Conservation (phyloP, 2,888 invertebrate species). For the Chymomyza caudatula region DNA sequence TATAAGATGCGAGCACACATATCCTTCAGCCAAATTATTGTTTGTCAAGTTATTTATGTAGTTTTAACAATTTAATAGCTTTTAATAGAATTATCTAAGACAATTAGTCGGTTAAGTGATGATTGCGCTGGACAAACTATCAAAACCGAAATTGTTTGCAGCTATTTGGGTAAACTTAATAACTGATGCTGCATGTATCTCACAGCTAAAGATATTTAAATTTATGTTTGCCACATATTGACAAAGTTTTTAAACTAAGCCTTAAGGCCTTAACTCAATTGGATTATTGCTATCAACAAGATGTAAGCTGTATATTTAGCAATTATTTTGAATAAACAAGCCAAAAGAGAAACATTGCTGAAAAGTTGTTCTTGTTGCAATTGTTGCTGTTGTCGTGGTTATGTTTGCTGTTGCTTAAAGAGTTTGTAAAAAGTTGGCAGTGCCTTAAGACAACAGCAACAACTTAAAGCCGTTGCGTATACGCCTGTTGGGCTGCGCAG, state of each 20-base stretch:
- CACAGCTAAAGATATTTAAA: neutral
- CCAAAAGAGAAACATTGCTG: constrained; percentile 28
- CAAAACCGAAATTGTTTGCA: too few relatives aligned
- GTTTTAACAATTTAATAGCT: too few relatives aligned
- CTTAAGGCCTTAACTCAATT: constrained; percentile 32
- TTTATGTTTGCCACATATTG: neutral
- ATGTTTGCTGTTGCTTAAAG: constrained; percentile 37
- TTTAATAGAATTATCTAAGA: too few relatives aligned
- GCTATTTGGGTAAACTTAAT: too few relatives aligned
- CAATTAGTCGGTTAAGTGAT: too few relatives aligned
- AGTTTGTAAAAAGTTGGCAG: neutral
- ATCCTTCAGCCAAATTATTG: too few relatives aligned
- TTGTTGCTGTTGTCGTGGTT: neutral
- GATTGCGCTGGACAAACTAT: too few relatives aligned
- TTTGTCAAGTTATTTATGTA: too few relatives aligned
- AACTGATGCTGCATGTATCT: neutral
- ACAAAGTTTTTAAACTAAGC: neutral
- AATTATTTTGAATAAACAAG: constrained; percentile 27
- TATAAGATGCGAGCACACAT: too few relatives aligned
- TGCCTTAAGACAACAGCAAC: constrained; percentile 2
- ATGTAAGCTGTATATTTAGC: constrained; percentile 41
- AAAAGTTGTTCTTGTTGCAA: constrained; percentile 20
- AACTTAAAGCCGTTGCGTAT: neutral
- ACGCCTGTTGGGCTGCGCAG: constrained; percentile 36
- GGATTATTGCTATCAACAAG: constrained; percentile 61